Conservation (phyloP, 2,113 vertebrate species). For the Xyliphius kryptos region DNA sequence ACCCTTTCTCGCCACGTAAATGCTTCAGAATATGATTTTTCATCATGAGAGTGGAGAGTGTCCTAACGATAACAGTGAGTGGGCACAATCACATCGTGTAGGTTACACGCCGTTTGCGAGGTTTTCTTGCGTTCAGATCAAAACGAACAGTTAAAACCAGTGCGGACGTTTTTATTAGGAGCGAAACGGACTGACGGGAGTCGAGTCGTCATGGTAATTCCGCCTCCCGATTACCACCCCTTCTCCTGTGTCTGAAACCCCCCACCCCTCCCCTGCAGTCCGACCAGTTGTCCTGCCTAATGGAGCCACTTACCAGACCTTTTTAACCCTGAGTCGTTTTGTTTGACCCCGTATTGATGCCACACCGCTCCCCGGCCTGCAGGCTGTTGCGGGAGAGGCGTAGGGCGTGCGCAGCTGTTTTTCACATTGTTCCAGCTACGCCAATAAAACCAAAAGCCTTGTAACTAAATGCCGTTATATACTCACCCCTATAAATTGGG, state of each 20-base stretch:
- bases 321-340: constrained; percentile 61
- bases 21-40: too few species aligned
- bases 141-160: too few species aligned
- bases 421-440: constrained; percentile 11
- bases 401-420: constrained; percentile 4
- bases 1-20: too few species aligned
- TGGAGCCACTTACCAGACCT: constrained; percentile 65
- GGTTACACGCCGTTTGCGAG: too few species aligned
- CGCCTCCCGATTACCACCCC: too few species aligned
- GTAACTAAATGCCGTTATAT: constrained; percentile 24
- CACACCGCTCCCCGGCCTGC: constrained; percentile 49
- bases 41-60: too few species aligned
- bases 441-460: constrained; percentile 20
- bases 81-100: too few species aligned
- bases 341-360: constrained; percentile 68
- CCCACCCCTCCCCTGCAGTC: constrained; percentile 35
- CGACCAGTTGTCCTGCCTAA: constrained; percentile 54
- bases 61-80: too few species aligned
- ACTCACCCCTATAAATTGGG: constrained; percentile 18
- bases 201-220: too few species aligned
- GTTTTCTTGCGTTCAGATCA: too few species aligned
- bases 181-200: too few species aligned
- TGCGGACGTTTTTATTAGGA: too few species aligned
- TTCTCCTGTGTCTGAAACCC: constrained; percentile 9
- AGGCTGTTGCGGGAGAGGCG: constrained; percentile 38